phyloP scores from a whole-genome alignment of 2,888 invertebrate species.

The Dryocosmus kuriphilus region DNA sequence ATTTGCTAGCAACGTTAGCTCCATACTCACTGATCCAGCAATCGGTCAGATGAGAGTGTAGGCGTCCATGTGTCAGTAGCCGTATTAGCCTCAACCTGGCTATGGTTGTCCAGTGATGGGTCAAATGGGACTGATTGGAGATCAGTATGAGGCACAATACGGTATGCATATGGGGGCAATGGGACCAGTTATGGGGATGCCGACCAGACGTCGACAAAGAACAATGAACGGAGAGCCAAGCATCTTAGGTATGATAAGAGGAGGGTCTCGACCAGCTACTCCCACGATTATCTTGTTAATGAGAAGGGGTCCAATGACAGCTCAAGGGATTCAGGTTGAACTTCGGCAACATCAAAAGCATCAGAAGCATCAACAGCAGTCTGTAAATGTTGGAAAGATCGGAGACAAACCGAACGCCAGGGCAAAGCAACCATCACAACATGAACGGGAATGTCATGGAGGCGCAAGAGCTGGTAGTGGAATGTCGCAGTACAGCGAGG shows the following conservation, averaged over 20 bases:
- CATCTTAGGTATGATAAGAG: conserved; percentile 86
- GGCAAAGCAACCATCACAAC: conserved; percentile 69
- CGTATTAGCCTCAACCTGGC: conserved; percentile 83
- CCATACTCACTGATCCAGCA: conserved; percentile 97
- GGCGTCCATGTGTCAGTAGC: conserved; percentile 83
- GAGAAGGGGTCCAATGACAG: conserved; percentile 91
- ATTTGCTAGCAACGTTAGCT: conserved; percentile 92
- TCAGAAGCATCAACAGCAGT: conserved; percentile 71
- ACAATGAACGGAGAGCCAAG: conserved; percentile 81
- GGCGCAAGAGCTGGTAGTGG: conserved; percentile 68
- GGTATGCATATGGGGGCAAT: conserved; percentile 78
- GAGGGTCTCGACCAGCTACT: conserved; percentile 89
- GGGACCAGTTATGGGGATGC: conserved; percentile 79
- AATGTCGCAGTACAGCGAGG: conserved; percentile 72
- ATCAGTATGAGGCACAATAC: conserved; percentile 79
- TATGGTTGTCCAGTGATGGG: conserved; percentile 87
- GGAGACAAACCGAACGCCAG: conserved; percentile 68
- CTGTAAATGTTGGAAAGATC: conserved; percentile 69
- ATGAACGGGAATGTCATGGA: conserved; percentile 73
- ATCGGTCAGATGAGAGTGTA: conserved; percentile 94
- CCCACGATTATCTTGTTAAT: conserved; percentile 84
- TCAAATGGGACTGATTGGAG: conserved; percentile 79
- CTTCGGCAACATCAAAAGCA: conserved; percentile 75
- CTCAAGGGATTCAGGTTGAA: conserved; percentile 88
- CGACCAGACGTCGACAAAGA: conserved; percentile 74